These are phyloP conservation scores for Etia nguti DNA, from an alignment of 2,113 vertebrate genomes.

Conservation along the genomic window DNA sequence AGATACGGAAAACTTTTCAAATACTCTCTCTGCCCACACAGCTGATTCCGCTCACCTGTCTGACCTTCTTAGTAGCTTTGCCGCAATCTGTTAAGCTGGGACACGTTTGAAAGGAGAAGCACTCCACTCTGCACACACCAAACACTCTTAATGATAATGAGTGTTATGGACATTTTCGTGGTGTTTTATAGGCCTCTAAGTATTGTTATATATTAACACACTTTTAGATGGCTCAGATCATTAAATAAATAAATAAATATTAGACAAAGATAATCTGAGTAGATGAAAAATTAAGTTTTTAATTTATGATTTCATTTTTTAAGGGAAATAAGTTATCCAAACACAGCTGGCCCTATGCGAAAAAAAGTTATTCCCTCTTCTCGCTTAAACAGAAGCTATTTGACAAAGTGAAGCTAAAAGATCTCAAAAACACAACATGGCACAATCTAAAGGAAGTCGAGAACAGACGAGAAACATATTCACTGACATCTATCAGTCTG, in stretches of 20 bases:
- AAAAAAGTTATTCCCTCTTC: neutral
- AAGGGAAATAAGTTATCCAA: neutral
- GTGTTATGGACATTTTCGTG: neutral
- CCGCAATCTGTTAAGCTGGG: neutral
- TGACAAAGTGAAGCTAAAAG: neutral
- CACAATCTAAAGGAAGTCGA: neutral
- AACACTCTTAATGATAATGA: neutral
- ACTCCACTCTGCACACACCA: neutral
- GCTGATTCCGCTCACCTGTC: accelerated
- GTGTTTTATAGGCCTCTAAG: neutral
- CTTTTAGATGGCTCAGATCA: neutral
- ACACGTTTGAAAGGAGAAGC: neutral
- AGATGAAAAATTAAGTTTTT: neutral
- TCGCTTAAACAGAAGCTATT: neutral
- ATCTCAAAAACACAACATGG: neutral
- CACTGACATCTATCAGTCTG: neutral
- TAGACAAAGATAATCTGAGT: neutral
- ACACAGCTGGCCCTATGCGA: neutral
- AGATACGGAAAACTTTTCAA: neutral
- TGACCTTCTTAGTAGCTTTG: neutral
- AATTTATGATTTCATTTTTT: neutral
- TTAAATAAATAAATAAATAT: neutral
- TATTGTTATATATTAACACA: neutral
- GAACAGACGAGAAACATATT: accelerated
- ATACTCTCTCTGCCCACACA: neutral